A percentile compares a stretch with the other conserved stretches of the same genome.
These are phyloP conservation scores for Halichoeres trimaculatus DNA, from an alignment of 2,113 vertebrate genomes.

Conservation along the genomic window DNA sequence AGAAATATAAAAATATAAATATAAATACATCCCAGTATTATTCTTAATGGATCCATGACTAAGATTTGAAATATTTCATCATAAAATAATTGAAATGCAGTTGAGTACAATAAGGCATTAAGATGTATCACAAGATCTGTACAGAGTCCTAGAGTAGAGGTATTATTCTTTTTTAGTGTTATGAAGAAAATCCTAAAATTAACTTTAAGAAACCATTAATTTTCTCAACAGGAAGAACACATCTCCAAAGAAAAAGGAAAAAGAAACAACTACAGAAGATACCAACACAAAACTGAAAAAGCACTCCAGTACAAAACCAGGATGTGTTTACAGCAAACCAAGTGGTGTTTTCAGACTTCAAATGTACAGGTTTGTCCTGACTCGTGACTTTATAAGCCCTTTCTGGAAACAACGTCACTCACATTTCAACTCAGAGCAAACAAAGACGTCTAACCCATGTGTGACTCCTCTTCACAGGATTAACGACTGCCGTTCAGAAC, in stretches of 20 bases:
- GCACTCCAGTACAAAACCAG: slow-evolving; percentile 79
- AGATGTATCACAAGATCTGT: slow-evolving; percentile 85
- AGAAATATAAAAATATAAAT: slow-evolving; percentile 90
- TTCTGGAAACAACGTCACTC: slow-evolving; percentile 65
- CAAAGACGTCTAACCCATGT: slow-evolving; percentile 35
- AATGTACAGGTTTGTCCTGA: slow-evolving; percentile 25
- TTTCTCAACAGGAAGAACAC: slow-evolving; percentile 77
- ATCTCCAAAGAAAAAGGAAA: slow-evolving; percentile 54
- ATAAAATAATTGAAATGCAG: slow-evolving; percentile 84
- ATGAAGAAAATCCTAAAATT: slow-evolving; percentile 74
- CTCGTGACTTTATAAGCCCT: slow-evolving; percentile 67
- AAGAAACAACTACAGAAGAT: slow-evolving; percentile 71
- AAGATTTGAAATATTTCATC: slow-evolving; percentile 84
- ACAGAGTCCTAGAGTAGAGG: slow-evolving; percentile 84
- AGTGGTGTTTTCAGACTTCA: slow-evolving; percentile 42
- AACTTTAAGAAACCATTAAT: slow-evolving; percentile 67
- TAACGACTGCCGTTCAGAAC: slow-evolving; percentile 60
- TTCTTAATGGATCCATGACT: slow-evolving; percentile 84
- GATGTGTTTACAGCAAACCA: slow-evolving; percentile 67
- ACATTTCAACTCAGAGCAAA: slow-evolving; percentile 59
- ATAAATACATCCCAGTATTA: slow-evolving; percentile 88
- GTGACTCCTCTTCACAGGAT: slow-evolving; percentile 28
- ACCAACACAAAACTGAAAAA: slow-evolving; percentile 78
- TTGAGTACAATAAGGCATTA: slow-evolving; percentile 86
- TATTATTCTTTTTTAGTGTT: slow-evolving; percentile 80